Evolutionary conservation across 2,888 invertebrate genomes (phyloP).

Genomic region (Pyrocoelia pectoralis): DNA sequence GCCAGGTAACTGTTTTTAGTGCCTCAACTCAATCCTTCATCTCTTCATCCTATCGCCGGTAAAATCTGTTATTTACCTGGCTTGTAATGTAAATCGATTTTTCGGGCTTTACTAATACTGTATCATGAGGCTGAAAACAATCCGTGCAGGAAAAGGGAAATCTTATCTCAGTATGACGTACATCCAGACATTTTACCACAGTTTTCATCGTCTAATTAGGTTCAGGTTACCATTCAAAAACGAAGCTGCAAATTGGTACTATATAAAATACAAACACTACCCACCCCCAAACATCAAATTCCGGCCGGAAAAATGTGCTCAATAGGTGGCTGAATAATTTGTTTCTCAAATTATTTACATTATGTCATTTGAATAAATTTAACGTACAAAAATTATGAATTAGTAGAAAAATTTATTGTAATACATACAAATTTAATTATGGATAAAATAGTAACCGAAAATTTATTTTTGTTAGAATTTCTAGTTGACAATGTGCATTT

Average conservation of each 20-base stretch:
- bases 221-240: constrained; percentile 64
- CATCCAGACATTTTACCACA: no score
- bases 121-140: constrained; percentile 52
- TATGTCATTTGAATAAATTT: constrained; percentile 24
- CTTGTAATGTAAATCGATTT: constrained; percentile 11
- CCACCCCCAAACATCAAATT: constrained; percentile 60
- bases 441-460: constrained; percentile 63
- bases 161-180: constrained; percentile 53
- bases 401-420: constrained; percentile 22
- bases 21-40: no score
- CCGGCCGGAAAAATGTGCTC: constrained; percentile 41
- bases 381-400: constrained; percentile 25
- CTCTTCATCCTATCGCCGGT: no score
- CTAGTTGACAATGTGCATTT: constrained; percentile 64
- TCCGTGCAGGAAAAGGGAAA: constrained; percentile 51
- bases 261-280: constrained; percentile 63
- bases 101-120: constrained; percentile 38
- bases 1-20: no score
- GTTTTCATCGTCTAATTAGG: no score
- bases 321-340: neutral
- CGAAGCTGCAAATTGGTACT: constrained; percentile 68
- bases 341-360: constrained; percentile 20
- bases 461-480: constrained; percentile 71
- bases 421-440: constrained; percentile 43
- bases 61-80: no score